Conservation (phyloP, 2,113 vertebrate species). For the Blennius ocellaris region DNA sequence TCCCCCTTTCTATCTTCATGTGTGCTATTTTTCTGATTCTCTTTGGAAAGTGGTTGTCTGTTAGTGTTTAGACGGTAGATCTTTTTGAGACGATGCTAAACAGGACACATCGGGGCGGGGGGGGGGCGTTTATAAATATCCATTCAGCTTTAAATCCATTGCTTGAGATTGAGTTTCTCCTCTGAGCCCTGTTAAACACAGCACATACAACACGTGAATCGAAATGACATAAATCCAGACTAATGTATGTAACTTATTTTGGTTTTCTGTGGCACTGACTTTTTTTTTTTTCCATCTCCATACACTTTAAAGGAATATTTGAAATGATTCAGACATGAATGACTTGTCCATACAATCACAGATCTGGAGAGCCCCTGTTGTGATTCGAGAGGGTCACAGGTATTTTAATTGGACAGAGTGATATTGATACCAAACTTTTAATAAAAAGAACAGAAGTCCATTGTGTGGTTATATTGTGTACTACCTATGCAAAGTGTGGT, state of each 20-base stretch:
- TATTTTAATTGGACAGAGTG: constrained; percentile 72
- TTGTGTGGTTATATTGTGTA: constrained; percentile 9
- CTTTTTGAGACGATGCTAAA: constrained; percentile 8
- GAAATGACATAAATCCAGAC: constrained; percentile 21
- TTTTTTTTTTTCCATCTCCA: constrained; percentile 15
- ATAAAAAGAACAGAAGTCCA: constrained; percentile 77
- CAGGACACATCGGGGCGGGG: background rate
- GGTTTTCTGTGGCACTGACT: constrained; percentile 67
- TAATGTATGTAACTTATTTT: constrained; percentile 43
- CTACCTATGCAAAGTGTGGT: background rate
- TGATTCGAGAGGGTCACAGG: constrained; percentile 41
- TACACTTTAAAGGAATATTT: constrained; percentile 27
- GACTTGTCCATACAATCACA: background rate
- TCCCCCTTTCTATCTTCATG: background rate
- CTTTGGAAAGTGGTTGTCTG: background rate
- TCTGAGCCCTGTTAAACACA: too few relatives aligned
- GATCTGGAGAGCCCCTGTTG: constrained; percentile 37
- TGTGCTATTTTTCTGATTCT: constrained; percentile 13
- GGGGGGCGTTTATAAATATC: too few relatives aligned
- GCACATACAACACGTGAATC: background rate
- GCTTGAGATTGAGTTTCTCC: too few relatives aligned
- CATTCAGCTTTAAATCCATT: too few relatives aligned
- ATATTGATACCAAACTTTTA: constrained; percentile 82
- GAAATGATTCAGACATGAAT: constrained; percentile 45
- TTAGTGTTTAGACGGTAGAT: background rate